A percentile compares a stretch with the other conserved stretches of the same genome.
phyloP scores from a whole-genome alignment of 92 coral and sea anemone species.

The Parazoanthus darwini region DNA sequence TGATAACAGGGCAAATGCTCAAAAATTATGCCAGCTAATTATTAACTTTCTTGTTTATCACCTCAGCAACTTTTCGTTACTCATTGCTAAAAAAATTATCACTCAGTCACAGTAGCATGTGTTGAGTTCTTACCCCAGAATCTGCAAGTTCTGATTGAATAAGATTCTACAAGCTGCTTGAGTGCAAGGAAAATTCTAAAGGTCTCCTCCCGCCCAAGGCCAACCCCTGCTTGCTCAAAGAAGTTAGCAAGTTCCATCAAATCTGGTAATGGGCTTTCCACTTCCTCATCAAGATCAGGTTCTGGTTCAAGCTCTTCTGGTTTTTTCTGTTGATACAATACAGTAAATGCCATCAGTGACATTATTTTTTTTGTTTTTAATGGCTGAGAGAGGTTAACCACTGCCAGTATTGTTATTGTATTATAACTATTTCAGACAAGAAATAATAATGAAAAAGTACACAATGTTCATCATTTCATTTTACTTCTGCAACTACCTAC shows the following conservation, averaged over 20 bases:
- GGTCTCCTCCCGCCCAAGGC: slow-evolving; percentile 89
- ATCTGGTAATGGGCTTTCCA: slow-evolving; percentile 89
- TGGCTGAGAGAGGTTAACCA: too few species aligned
- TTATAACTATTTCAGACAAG: too few species aligned
- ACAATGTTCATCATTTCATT: too few species aligned
- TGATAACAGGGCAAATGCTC: too few species aligned
- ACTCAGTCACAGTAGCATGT: not conserved
- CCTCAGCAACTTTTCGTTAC: not conserved
- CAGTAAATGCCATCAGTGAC: not conserved
- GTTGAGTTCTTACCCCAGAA: slow-evolving; percentile 86
- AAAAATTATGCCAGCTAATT: too few species aligned
- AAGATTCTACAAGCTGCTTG: slow-evolving; percentile 84
- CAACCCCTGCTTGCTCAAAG: slow-evolving; percentile 93
- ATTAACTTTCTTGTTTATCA: not conserved
- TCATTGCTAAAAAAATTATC: not conserved
- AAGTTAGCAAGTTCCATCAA: slow-evolving; percentile 97
- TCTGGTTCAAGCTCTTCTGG: slow-evolving; percentile 68
- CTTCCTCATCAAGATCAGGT: slow-evolving; percentile 78
- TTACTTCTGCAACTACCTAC: too few species aligned
- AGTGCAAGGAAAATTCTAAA: slow-evolving; percentile 90
- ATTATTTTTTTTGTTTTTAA: too few species aligned
- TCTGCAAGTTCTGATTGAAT: slow-evolving; percentile 92
- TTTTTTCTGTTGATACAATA: slow-evolving; percentile 49
- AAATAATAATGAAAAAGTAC: too few species aligned
- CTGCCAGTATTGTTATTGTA: too few species aligned